phyloP scores from a whole-genome alignment of 1,140 invertebrate species.

The Lysiphlebus fabarum region DNA sequence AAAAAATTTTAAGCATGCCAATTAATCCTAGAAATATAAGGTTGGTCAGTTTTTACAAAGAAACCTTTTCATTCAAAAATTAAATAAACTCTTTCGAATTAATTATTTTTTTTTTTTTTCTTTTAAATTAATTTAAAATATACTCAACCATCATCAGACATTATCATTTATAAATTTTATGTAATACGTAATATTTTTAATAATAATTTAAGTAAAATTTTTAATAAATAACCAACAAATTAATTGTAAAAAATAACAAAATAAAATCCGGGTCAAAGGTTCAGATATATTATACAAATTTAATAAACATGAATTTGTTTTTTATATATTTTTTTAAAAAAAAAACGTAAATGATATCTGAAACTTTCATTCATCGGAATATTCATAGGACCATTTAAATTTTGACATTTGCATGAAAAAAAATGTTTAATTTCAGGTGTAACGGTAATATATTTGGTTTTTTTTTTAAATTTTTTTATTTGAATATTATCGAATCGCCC shows the following conservation, averaged over 20 bases:
- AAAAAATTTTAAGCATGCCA: neutral
- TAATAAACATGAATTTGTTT: neutral
- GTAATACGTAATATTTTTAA: neutral
- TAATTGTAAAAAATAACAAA: neutral
- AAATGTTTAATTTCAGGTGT: constrained; percentile 8
- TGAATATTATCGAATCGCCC: constrained; percentile 9
- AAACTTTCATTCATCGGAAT: constrained; percentile 21
- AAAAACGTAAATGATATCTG: neutral
- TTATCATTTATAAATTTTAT: neutral
- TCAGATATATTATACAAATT: neutral
- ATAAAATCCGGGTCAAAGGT: constrained; percentile 4
- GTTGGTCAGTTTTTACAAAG: neutral
- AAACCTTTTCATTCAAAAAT: too few species aligned
- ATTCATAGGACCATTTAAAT: constrained; percentile 29
- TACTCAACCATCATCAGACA: too few species aligned
- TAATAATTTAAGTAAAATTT: neutral
- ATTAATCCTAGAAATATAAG: neutral
- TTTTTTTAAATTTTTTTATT: neutral
- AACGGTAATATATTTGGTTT: constrained; percentile 7
- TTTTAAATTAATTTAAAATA: too few species aligned
- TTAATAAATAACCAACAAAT: neutral
- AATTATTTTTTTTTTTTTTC: constrained; percentile 7
- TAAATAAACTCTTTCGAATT: neutral
- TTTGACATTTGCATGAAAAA: constrained; percentile 24
- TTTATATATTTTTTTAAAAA: neutral